Evolutionary conservation across 1,140 invertebrate genomes (phyloP).

Genomic region (Zaprionus davidi): DNA sequence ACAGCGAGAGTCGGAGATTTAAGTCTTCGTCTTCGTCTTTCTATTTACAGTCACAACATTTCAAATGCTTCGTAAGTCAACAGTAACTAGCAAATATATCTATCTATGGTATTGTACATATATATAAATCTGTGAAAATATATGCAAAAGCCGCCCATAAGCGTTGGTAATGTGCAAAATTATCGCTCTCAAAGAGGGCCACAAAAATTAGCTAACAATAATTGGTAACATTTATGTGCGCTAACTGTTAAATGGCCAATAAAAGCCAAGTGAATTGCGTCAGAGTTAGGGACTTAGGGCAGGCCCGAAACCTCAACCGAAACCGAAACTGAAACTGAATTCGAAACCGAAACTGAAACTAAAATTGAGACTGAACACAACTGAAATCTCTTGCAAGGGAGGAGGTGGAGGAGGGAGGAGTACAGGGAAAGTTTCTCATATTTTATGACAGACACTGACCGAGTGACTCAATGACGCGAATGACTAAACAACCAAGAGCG

Average conservation of each 20-base stretch:
- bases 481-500: neutral
- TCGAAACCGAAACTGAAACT: slow-evolving; percentile 4
- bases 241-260: slow-evolving; percentile 78
- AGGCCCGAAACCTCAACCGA: slow-evolving; percentile 1
- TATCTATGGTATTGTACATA: neutral
- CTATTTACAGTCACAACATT: slow-evolving; percentile 6
- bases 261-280: slow-evolving; percentile 67
- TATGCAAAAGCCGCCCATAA: slow-evolving; percentile 23
- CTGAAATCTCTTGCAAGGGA: neutral
- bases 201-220: slow-evolving; percentile 74
- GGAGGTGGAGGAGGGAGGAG: too few species aligned
- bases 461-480: slow-evolving; percentile 26
- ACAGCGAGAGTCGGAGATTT: neutral
- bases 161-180: slow-evolving; percentile 33
- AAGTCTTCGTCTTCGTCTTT: neutral
- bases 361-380: slow-evolving; percentile 11
- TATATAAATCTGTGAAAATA: neutral
- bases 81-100: slow-evolving; percentile 2
- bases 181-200: slow-evolving; percentile 28
- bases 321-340: slow-evolving; percentile 5
- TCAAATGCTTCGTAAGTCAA: neutral
- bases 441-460: slow-evolving; percentile 28
- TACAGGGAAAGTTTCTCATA: slow-evolving; percentile 25
- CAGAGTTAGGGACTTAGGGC: slow-evolving; percentile 45
- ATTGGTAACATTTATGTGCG: slow-evolving; percentile 76